Evolutionary conservation across 30 jellyfish, hydroid and myxozoan species (phyloP).

Genomic region (Nemopilema nomurai): DNA sequence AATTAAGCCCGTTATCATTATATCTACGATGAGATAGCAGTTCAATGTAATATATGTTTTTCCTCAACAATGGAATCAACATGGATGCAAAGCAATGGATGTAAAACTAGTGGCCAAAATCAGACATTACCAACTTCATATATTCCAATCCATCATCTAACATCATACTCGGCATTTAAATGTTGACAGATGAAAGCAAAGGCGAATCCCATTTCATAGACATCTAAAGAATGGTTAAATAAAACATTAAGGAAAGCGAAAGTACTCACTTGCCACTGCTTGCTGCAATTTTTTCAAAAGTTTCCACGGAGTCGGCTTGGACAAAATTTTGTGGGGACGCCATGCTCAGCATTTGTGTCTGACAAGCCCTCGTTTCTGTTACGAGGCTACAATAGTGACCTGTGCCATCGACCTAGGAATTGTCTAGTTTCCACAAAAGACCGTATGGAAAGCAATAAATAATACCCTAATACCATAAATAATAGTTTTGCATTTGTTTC

Average conservation of each 20-base stretch:
- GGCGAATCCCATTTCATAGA: not conserved
- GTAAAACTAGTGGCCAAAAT: too few relatives aligned
- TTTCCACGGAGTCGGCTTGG: conserved; percentile 3
- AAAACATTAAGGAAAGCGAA: not conserved
- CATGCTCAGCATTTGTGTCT: conserved; percentile 1
- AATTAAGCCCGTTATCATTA: too few relatives aligned
- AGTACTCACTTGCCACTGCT: conserved; percentile 32
- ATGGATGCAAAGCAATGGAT: too few relatives aligned
- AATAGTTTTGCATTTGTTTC: too few relatives aligned
- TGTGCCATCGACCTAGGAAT: not conserved
- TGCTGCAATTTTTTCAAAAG: conserved; percentile 4
- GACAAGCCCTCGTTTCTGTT: not conserved
- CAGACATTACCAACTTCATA: too few relatives aligned
- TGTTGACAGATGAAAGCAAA: not conserved
- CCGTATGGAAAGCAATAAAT: too few relatives aligned
- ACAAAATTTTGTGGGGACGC: conserved; percentile 34
- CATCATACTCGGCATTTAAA: not conserved
- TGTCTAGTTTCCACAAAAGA: too few relatives aligned
- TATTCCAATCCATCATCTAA: too few relatives aligned
- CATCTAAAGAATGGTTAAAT: not conserved
- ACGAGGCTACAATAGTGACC: not conserved
- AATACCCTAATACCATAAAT: too few relatives aligned
- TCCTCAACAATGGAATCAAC: not conserved
- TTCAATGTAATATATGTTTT: not conserved
- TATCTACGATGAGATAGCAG: too few relatives aligned